Base-by-base conservation (phyloP, 2,797 vertebrate genomes). In the Melanotaenia maccullochi region DNA sequence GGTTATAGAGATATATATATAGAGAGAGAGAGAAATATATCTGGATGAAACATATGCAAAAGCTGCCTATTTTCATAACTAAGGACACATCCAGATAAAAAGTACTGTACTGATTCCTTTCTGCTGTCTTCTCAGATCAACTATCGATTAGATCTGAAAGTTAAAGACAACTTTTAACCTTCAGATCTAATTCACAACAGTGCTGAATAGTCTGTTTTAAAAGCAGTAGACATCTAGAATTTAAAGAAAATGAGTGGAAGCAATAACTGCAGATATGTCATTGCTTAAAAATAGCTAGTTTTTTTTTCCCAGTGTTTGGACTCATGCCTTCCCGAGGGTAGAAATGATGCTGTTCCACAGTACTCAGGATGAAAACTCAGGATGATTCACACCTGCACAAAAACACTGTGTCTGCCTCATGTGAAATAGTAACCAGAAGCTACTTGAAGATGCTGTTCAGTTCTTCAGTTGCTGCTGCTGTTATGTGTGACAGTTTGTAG, bases 1-100 rank as follows among this genome's bases (percentile, higher is more conserved):
- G 25, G 13, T 38, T 38, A 32, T 32, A 5, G 5, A 5, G 6
- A 32, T 32, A 32, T 32, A 32, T 5, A 32, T 32, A 32, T 32
- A 32, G 6, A 32, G 0, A 32, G 5, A 32, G 32, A 32, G 32
- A 32, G 6, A 32, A 32, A 32, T 24, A 52, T 24, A 52, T 22
- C n/a, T 22, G 22, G 9, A 22, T 52, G n/a, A 52, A 52, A 22
- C 13, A 3, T 52, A 52, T 52, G 49, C n/a, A 52, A 7, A 54
- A 52, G 13, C 52, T 56, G 36, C 22, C 24, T 32, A 70, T 35
- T 54, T 28, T 71, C 71, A 67, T 65, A 65, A 71, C 49, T 3
- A 56, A 59, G 57, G 54, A 30, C 52, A 68, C 13, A 40, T 38
- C n/a, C 47, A 75, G 73, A 75, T 78, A 58, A 73, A 81, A 77